phyloP scores from a whole-genome alignment of 1,140 invertebrate species.

The Pogonomyrmex barbatus region DNA sequence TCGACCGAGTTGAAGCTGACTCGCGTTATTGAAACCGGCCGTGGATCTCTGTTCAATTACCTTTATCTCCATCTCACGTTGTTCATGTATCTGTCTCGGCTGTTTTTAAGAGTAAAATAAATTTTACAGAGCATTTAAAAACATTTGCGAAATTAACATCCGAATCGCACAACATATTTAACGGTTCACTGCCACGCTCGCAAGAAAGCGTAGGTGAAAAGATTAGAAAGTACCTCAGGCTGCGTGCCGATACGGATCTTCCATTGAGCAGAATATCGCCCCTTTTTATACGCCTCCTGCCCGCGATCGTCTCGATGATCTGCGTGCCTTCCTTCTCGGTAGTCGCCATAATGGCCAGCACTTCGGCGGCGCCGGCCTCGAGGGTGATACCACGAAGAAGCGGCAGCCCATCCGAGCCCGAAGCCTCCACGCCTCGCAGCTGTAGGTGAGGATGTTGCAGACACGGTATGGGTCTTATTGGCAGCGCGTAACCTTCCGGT shows the following conservation, averaged over 20 bases:
- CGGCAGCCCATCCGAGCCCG: slow-evolving; percentile 80
- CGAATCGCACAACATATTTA: not conserved
- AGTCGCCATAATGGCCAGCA: slow-evolving; percentile 95
- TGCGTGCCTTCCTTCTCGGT: slow-evolving; percentile 85
- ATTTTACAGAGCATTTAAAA: not conserved
- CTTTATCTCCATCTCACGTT: not conserved
- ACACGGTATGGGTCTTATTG: slow-evolving; percentile 81
- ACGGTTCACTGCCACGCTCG: not conserved
- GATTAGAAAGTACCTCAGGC: slow-evolving; percentile 86
- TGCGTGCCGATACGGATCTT: slow-evolving; percentile 90
- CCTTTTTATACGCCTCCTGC: slow-evolving; percentile 89
- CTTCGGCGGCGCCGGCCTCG: slow-evolving; percentile 95
- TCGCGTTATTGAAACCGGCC: not conserved
- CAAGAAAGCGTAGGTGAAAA: slow-evolving; percentile 19
- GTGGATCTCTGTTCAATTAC: not conserved
- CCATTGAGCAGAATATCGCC: slow-evolving; percentile 96
- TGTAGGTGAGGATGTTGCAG: slow-evolving; percentile 89
- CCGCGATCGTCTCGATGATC: slow-evolving; percentile 93
- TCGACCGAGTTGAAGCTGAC: not conserved
- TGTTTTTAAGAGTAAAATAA: not conserved
- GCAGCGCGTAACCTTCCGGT: slow-evolving; percentile 78
- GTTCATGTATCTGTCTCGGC: too few species aligned
- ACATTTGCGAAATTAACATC: not conserved
- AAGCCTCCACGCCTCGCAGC: slow-evolving; percentile 88
- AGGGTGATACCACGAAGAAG: slow-evolving; percentile 91